Base-by-base conservation (phyloP, 2,888 invertebrate genomes). In the Marasmarcha lunaedactyla region DNA sequence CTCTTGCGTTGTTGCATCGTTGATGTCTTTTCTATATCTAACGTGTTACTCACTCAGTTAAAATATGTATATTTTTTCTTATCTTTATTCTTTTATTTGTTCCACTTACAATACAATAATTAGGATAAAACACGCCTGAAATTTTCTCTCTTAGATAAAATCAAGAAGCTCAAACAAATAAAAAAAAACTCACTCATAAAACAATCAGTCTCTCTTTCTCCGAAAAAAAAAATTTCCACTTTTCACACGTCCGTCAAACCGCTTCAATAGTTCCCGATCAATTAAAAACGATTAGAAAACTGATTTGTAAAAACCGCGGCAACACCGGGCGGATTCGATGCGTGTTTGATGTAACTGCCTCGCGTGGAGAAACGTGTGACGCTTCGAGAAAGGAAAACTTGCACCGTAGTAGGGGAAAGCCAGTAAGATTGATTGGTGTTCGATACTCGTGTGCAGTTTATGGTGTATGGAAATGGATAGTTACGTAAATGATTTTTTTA, bases 381-480 rank as follows among this genome's bases (percentile, higher is more conserved):
- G 46, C 48, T 49, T 40, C 58, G 71, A 73, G 81, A 81, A 79
- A 79, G 74, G 76, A 77, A 78, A 77, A 74, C 73, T 62, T 59
- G 44, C 52, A 2, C 6, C 2, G 30, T n/a, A 11, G 30, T 11
- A n/a, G 9, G 10, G n/a, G 30, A 30, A 11, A 4, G 30, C 2
- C 30, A 20, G 20, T 20, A 20, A 20, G n/a, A n/a, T n/a, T n/a
- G n/a, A n/a, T n/a, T n/a, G n/a, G n/a, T n/a, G n/a, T n/a, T n/a
- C n/a, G n/a, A n/a, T n/a, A n/a, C n/a, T n/a, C n/a, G n/a, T n/a
- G n/a, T n/a, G n/a, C n/a, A n/a, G n/a, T n/a, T n/a, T n/a, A n/a
- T n/a, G n/a, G n/a, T n/a, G n/a, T n/a, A n/a, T n/a, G n/a, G n/a
- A n/a, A n/a, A n/a, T n/a, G n/a, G n/a, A n/a, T n/a, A n/a, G n/a